A percentile compares a stretch with the other conserved stretches of the same genome.
Evolutionary conservation across 2,888 invertebrate genomes (phyloP).

Genomic region (Eupelmus urozonus): DNA sequence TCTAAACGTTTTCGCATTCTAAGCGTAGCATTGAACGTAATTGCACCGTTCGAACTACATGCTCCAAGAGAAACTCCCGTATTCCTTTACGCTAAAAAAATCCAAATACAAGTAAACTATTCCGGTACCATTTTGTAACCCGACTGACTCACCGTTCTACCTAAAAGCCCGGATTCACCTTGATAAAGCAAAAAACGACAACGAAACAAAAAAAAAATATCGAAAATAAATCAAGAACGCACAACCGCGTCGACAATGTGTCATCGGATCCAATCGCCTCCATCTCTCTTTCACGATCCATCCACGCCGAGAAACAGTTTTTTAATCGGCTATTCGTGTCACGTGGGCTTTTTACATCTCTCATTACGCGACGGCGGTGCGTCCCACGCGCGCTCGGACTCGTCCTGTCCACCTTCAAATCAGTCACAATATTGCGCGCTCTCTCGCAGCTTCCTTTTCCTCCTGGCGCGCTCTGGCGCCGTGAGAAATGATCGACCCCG

Average conservation of each 20-base stretch:
- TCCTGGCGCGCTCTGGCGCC: conserved; percentile 37
- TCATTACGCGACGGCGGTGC: conserved; percentile 28
- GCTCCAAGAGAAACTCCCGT: too few species aligned
- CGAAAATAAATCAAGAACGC: conserved; percentile 9
- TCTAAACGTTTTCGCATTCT: too few species aligned
- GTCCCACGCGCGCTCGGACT: conserved; percentile 33
- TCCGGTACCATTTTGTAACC: neutral
- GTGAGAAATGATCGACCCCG: conserved; percentile 61
- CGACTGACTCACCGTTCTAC: neutral
- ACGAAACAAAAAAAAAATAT: neutral
- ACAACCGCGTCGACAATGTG: conserved; percentile 1
- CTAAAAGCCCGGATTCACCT: neutral
- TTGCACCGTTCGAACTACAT: too few species aligned
- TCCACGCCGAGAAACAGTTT: conserved; percentile 9
- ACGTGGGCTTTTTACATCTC: conserved; percentile 39
- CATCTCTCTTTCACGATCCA: neutral
- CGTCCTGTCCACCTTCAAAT: conserved; percentile 39
- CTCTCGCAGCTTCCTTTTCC: conserved; percentile 36
- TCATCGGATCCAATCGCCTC: conserved; percentile 16
- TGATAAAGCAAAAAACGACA: neutral
- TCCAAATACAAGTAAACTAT: too few species aligned
- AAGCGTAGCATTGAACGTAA: too few species aligned
- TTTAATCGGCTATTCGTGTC: conserved; percentile 20
- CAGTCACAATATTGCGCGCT: conserved; percentile 43
- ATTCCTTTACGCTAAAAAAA: too few species aligned